Conservation (phyloP, 2,797 vertebrate genomes). For the Hozukius guyotensis region DNA sequence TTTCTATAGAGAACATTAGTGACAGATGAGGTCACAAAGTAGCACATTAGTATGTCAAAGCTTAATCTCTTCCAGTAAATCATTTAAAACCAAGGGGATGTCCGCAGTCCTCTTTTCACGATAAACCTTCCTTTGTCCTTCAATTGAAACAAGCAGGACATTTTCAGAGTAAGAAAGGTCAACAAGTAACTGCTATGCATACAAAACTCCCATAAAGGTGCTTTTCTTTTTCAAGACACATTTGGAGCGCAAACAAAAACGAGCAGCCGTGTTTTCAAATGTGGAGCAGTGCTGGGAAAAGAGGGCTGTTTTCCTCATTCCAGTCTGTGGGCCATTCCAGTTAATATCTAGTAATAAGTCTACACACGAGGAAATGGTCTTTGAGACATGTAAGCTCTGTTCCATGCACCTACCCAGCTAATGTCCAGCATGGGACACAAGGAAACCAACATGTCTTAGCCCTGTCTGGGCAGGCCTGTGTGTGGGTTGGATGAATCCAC, state of each 20-base stretch:
- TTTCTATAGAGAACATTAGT: background rate
- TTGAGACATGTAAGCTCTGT: background rate
- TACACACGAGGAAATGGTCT: background rate
- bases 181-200: background rate
- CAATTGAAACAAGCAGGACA: background rate
- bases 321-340: background rate
- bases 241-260: background rate
- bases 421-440: background rate
- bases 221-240: background rate
- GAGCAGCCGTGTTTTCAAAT: background rate
- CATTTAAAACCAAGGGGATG: background rate
- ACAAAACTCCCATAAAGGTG: background rate
- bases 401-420: background rate
- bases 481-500: background rate
- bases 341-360: background rate
- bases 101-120: background rate
- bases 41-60: background rate
- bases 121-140: background rate
- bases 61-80: background rate
- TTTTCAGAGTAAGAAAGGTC: background rate
- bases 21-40: background rate
- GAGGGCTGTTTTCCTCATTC: conserved; percentile 9
- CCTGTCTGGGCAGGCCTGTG: background rate
- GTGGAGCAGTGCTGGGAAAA: background rate
- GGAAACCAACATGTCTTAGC: background rate